These are phyloP conservation scores for Solea solea DNA, from an alignment of 2,113 vertebrate species.

Conservation along the genomic window DNA sequence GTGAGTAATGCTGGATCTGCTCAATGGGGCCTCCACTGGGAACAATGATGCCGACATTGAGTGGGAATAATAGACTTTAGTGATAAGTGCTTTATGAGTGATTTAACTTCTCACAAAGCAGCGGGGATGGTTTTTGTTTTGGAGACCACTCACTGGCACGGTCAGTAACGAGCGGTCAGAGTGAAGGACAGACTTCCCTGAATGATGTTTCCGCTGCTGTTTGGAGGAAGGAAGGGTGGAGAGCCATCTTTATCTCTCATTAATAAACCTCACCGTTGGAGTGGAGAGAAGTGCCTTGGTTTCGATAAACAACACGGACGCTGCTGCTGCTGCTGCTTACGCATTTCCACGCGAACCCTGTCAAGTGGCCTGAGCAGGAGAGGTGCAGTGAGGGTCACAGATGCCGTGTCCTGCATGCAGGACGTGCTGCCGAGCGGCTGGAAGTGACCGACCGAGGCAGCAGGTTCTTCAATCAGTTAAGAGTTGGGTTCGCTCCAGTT, in stretches of 20 bases:
- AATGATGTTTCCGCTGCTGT: slow-evolving; percentile 64
- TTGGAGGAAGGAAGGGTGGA: slow-evolving; percentile 75
- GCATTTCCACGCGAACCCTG: slow-evolving; percentile 66
- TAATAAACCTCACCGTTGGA: slow-evolving; percentile 63
- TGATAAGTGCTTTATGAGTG: slow-evolving; percentile 34
- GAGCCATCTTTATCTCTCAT: slow-evolving; percentile 64
- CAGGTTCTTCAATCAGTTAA: slow-evolving; percentile 9
- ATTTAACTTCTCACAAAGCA: slow-evolving; percentile 15
- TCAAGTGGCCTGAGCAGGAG: slow-evolving; percentile 46
- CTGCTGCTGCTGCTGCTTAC: slow-evolving; percentile 70
- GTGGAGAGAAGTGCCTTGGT: slow-evolving; percentile 52
- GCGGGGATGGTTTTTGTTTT: background rate
- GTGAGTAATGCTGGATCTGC: slow-evolving; percentile 58
- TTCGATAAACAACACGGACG: slow-evolving; percentile 65
- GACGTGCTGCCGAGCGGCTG: slow-evolving; percentile 15
- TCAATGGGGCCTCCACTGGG: slow-evolving; percentile 70
- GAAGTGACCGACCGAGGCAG: background rate
- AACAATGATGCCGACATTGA: slow-evolving; percentile 66
- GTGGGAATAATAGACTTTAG: slow-evolving; percentile 46
- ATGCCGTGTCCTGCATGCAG: slow-evolving; percentile 19
- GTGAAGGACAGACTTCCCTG: slow-evolving; percentile 62
- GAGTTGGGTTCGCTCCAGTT: slow-evolving; percentile 16
- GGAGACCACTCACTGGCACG: background rate
- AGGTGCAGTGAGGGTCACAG: slow-evolving; percentile 51
- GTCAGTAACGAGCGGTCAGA: slow-evolving; percentile 21